Percentiles rank a stretch among this genome's conserved stretches.
Evolutionary conservation across 1,140 invertebrate genomes (phyloP).

Genomic region (Chlorops oryzae): DNA sequence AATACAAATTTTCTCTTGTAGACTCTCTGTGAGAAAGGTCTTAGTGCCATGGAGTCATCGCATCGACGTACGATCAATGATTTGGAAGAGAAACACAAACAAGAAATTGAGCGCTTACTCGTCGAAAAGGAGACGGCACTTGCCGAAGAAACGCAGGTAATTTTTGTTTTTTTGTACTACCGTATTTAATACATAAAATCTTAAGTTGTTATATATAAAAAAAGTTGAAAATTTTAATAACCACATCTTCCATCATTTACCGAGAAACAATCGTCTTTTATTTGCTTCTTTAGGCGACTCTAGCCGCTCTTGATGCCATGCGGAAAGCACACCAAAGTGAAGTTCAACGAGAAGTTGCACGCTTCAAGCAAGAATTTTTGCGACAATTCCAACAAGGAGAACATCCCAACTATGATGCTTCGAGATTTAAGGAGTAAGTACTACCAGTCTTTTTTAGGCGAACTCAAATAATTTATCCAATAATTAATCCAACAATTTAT

Average conservation of each 20-base stretch:
- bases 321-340: constrained; percentile 88
- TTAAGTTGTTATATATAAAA: not conserved
- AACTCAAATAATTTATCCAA: not conserved
- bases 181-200: no score
- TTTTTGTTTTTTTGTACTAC: no score
- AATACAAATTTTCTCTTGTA: constrained; percentile 24
- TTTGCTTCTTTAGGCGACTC: constrained; percentile 51
- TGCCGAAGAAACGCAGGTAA: constrained; percentile 75
- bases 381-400: constrained; percentile 60
- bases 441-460: not conserved
- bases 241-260: constrained; percentile 9
- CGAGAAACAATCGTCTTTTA: constrained; percentile 8
- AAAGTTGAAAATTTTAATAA: constrained; percentile 11
- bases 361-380: constrained; percentile 81
- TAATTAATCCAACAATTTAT: not conserved
- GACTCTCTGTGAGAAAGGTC: constrained; percentile 77
- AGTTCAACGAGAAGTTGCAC: constrained; percentile 77
- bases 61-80: constrained; percentile 78
- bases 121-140: constrained; percentile 82
- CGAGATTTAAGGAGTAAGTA: constrained; percentile 40
- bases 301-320: constrained; percentile 84
- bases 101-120: constrained; percentile 54
- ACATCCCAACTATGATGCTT: constrained; percentile 30
- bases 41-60: constrained; percentile 81
- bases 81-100: constrained; percentile 75